Evolutionary conservation across 2,113 vertebrate genomes (phyloP), one percentile per base, ranked within the genome.

Genomic region (Galemys pyrenaicus): DNA sequence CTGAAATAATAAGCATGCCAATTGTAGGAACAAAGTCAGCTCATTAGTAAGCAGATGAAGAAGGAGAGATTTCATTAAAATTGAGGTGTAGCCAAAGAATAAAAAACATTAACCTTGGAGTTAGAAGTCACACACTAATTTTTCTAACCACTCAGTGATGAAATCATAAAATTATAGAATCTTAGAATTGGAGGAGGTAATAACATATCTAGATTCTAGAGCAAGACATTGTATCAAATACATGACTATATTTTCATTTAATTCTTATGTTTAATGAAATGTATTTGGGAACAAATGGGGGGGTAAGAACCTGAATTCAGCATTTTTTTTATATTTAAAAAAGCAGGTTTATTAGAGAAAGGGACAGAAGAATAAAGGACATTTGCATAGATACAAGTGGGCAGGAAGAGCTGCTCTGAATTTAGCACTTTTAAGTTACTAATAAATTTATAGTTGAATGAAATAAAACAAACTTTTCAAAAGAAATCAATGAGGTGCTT

Each of bases 141-240:
- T 86, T 87, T 78, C 64, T 39, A 82, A 64, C 12, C 41, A 44
- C 30, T 95, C 44, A 60, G 44, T 82, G 39, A 92, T 78, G 49
- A 94, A 88, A 80, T 91, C 16, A 62, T 78, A 64, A 81, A 60
- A 35, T 88, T 41, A n/a, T 20, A 95, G 90, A 67, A 93, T 89
- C 30, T 58, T 74, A 74, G 54, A 2, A 71, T 20, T 56, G 41
- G 37, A 64, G 32, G 46, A 39, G 4, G n/a, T 32, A 15, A 44
- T 91, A 80, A 62, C 4, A 74, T n/a, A n/a, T 44, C 79, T 82
- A n/a, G 78, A 62, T 41, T 94, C 32, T 8, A 68, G 49, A 77
- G 28, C 54, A 84, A 60, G 77, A 64, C 19, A 58, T n/a, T 68
- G 7, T 12, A 68, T 62, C 35, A 86, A 51, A 24, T 28, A 60